Base-by-base conservation (phyloP, 2,113 vertebrate species). In the Carlito syrichta region DNA sequence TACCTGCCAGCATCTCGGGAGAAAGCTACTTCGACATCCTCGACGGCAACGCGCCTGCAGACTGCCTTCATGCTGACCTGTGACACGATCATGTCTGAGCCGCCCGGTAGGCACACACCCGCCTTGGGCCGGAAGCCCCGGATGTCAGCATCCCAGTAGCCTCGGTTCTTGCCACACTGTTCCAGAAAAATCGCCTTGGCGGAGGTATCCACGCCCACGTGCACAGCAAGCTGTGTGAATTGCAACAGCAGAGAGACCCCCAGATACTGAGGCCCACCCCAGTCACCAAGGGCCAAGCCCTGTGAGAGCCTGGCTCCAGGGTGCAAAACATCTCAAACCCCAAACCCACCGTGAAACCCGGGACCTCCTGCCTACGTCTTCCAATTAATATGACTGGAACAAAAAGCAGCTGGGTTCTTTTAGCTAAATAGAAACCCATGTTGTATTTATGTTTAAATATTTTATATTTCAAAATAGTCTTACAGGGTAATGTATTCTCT, bases 1-100 rank as follows among this genome's bases (percentile, higher is more conserved):
- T 98, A 99, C 99, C 99, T 99, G 97, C 99, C 99, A 0, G 99
- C 99, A 1, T 99, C 99, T 97, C 98, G 98, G 74, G 99, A 99
- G 92, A 98, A 98, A 88, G 98, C 62, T 13, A 99, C 97, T 88
- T 99, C 98, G 45, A 98, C 82, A 40, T 98, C 99, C 85, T 97
- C 88, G 78, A 97, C 30, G 12, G 96, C 98, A 38, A 98, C 38
- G 12, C 77, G 97, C 97, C 98, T 98, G 94, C 98, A 98, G 38
- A 99, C 83, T 0, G 83, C 93, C 97, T 97, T 99, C 99, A 99
- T 99, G 93, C 98, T 98, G 96, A 99, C 91, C 73, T 97, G 71
- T 0, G 99, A 99, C 82, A 98, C 96, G 69, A 99, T 98, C 96
- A 98, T 98, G 95, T 99, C 99, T 6, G 98, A 98, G 76, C 99